Evolutionary conservation across 2,113 vertebrate species (phyloP).

Genomic region (Onychorhynchus coronatus): DNA sequence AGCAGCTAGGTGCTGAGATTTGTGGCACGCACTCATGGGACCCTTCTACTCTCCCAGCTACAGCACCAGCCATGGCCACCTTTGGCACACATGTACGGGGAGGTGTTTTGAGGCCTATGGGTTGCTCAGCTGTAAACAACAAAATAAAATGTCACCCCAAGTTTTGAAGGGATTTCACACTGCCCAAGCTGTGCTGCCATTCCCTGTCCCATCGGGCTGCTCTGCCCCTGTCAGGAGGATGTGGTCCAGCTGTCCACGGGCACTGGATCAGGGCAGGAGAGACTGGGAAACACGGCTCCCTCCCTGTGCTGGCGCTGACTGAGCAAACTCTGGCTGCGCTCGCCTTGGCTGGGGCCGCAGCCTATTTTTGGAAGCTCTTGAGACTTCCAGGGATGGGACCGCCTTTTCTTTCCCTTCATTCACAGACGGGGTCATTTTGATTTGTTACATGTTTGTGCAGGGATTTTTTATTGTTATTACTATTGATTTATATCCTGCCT

Average conservation of each 20-base stretch:
- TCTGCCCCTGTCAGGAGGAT: fast-evolving
- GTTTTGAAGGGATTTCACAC: not conserved
- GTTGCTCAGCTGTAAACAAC: not conserved
- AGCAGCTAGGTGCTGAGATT: not conserved
- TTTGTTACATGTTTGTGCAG: not conserved
- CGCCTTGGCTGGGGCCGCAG: not conserved
- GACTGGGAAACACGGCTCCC: not conserved
- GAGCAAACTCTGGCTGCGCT: not conserved
- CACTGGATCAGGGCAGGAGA: not conserved
- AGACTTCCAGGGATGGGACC: not conserved
- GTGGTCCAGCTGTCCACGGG: fast-evolving
- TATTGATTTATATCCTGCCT: not conserved
- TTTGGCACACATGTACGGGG: fast-evolving
- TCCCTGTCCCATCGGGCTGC: not conserved
- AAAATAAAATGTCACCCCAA: not conserved
- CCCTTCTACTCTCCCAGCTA: not conserved
- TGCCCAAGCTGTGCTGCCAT: not conserved
- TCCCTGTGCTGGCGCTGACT: not conserved
- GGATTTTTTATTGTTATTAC: not conserved
- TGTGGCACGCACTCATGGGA: fast-evolving
- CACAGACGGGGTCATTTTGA: not conserved
- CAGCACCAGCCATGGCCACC: not conserved
- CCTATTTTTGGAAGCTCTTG: slow-evolving; percentile 54
- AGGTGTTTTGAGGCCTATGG: not conserved
- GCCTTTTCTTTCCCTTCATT: slow-evolving; percentile 35